Base-by-base conservation (phyloP, 1,140 invertebrate genomes). In the Drosophila santomea region DNA sequence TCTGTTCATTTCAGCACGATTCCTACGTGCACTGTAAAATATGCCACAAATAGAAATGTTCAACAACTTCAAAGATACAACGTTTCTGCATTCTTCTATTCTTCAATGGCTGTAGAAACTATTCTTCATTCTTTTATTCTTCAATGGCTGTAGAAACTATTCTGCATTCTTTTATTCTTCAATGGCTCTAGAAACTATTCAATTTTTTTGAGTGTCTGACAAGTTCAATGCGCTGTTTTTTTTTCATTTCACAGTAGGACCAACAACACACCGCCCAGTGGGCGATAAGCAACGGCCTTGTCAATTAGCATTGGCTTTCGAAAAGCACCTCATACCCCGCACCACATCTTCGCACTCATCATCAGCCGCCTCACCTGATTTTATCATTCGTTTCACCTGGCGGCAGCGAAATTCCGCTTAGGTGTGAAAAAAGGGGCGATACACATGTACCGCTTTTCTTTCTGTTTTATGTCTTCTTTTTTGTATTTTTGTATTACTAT, bases 231-330 rank as follows among this genome's bases (percentile, higher is more conserved):
- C 14, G 54, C 71, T 54, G 32, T 43, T 57, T 56, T 20, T 17
- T 17, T 20, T 51, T 61, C 43, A 38, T 57, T 63, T 50, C 51
- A 43, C 20, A 15, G 28, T 39, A 48, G 20, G 23, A 48, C 32
- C 67, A 15, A 36, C 8, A 4, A 25, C 32, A 38, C 38, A 57
- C 17, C 54, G 52, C 60, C 54, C 61, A 39, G 41, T 36, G 54
- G 48, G 61, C 77, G 78, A 80, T 80, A 80, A 80, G 71, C 71
- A 80, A 83, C 80, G 80, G 62, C 80, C 80, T 83, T 83, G 80
- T 68, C 67, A 83, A 83, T 83, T 84, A 83, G 80, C 80, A 83
- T 71, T 75, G 64, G 74, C 59, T 57, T 71, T 66, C 61, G 28
- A 63, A 32, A 17, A 52, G 47, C 14, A 51, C 15, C 47, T 39